A percentile compares a stretch with the other conserved stretches of the same genome.
Conservation (phyloP, 1,140 invertebrate genomes). For the Orchestia grillus region DNA sequence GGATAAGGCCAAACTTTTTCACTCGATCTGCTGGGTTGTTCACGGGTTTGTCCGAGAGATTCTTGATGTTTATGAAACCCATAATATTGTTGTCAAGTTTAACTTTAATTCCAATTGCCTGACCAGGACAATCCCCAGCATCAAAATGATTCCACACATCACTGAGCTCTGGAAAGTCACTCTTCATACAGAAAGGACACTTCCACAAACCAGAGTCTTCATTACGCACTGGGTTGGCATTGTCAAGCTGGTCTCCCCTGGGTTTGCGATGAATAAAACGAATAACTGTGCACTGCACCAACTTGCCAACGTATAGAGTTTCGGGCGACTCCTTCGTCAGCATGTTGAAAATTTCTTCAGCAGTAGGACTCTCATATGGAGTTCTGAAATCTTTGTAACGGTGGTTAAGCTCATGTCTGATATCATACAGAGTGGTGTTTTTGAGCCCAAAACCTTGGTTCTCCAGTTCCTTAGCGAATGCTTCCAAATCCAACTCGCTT, state of each 20-base stretch:
- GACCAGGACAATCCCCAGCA: slow-evolving; percentile 93
- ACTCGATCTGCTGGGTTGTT: slow-evolving; percentile 94
- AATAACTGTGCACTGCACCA: slow-evolving; percentile 82
- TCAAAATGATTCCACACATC: slow-evolving; percentile 99
- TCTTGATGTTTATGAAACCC: slow-evolving; percentile 96
- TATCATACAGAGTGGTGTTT: slow-evolving; percentile 97
- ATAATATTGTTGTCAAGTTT: slow-evolving; percentile 93
- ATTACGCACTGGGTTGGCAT: slow-evolving; percentile 94
- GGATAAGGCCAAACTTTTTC: slow-evolving; percentile 86
- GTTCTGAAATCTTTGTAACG: slow-evolving; percentile 94
- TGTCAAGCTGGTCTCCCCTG: slow-evolving; percentile 91
- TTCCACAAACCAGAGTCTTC: slow-evolving; percentile 92
- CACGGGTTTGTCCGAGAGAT: slow-evolving; percentile 94
- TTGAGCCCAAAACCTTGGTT: slow-evolving; percentile 96
- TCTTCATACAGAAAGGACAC: slow-evolving; percentile 96
- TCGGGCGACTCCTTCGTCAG: slow-evolving; percentile 96
- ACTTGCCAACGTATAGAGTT: slow-evolving; percentile 93
- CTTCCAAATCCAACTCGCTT: slow-evolving; percentile 97
- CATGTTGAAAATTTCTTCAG: slow-evolving; percentile 93
- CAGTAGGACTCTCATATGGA: slow-evolving; percentile 82
- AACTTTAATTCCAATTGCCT: slow-evolving; percentile 91
- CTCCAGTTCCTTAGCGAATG: slow-evolving; percentile 97
- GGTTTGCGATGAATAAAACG: slow-evolving; percentile 88
- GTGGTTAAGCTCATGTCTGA: slow-evolving; percentile 93
- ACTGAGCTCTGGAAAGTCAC: slow-evolving; percentile 93